phyloP scores from a whole-genome alignment of 2,113 vertebrate genomes.

The Paramormyrops kingsleyae region DNA sequence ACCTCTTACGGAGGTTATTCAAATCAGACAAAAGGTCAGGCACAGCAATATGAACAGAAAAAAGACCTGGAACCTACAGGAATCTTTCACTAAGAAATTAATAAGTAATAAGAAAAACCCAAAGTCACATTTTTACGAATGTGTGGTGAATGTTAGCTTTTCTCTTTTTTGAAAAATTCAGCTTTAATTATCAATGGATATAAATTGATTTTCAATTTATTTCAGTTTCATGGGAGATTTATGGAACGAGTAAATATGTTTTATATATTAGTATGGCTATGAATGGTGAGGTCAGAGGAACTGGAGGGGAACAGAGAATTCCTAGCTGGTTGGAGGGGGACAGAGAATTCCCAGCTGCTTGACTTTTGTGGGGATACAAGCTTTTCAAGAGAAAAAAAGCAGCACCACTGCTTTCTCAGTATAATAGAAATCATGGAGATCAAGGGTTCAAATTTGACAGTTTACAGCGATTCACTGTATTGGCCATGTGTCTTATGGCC shows the following conservation, averaged over 20 bases:
- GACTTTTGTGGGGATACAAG: not conserved
- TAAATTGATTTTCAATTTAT: not conserved
- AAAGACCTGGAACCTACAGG: not conserved
- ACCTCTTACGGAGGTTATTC: not conserved
- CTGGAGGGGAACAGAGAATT: not conserved
- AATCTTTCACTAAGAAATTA: not conserved
- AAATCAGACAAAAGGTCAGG: not conserved
- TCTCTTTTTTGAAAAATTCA: not conserved
- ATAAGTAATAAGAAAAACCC: not conserved
- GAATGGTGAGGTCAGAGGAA: not conserved
- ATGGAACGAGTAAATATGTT: not conserved
- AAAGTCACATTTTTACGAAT: not conserved
- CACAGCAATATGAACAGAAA: not conserved
- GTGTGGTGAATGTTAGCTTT: not conserved
- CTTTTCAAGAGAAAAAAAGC: not conserved
- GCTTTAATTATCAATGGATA: not conserved
- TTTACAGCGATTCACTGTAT: not conserved
- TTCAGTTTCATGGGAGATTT: not conserved
- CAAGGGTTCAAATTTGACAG: not conserved
- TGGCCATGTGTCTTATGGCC: not conserved
- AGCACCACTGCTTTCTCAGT: not conserved
- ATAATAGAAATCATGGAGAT: not conserved
- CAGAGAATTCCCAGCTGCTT: not conserved
- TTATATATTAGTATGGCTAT: not conserved
- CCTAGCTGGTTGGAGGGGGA: not conserved